Evolutionary conservation across 2,113 vertebrate species (phyloP).

Genomic region (Antechinus flavipes): DNA sequence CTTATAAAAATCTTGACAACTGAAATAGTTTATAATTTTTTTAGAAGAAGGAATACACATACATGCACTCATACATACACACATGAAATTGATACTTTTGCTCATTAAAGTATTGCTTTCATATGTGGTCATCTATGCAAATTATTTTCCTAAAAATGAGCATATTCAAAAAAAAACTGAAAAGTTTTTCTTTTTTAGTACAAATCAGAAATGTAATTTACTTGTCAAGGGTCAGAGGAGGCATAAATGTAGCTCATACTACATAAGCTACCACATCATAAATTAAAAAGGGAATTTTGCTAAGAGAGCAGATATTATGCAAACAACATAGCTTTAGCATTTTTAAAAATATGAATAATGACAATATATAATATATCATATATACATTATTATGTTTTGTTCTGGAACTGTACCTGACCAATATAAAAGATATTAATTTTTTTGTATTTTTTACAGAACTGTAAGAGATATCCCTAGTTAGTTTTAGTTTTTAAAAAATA

Average conservation of each 20-base stretch:
- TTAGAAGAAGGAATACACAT: not conserved
- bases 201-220: not conserved
- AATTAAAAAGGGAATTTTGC: not conserved
- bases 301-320: not conserved
- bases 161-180: not conserved
- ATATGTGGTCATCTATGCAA: not conserved
- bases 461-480: not conserved
- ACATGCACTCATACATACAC: not conserved
- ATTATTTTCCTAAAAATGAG: not conserved
- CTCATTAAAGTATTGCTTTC: not conserved
- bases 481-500: not conserved
- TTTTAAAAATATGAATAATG: not conserved
- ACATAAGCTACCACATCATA: not conserved
- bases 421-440: not conserved
- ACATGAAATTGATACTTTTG: not conserved
- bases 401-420: not conserved
- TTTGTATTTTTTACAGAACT: not conserved
- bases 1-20: not conserved
- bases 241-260: not conserved
- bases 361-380: not conserved
- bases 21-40: not conserved
- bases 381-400: not conserved
- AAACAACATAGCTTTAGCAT: not conserved
- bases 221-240: not conserved
- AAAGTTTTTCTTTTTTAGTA: not conserved